These are phyloP conservation scores for Dicycla oo DNA, from an alignment of 2,888 invertebrate species.

Conservation along the genomic window DNA sequence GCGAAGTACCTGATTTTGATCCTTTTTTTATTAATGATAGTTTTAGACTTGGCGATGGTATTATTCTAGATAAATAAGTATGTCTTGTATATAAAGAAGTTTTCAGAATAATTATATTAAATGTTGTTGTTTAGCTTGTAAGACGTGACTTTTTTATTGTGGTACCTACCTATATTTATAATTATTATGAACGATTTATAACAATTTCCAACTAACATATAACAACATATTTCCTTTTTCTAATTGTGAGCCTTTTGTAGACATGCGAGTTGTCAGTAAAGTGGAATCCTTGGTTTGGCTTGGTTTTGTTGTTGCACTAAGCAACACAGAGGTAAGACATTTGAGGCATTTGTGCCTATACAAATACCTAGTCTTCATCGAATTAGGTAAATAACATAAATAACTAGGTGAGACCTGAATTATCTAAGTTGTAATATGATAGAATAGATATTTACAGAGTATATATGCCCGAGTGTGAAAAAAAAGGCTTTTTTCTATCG, in stretches of 20 bases:
- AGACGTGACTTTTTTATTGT: slow-evolving; percentile 19
- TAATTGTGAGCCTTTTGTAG: not conserved
- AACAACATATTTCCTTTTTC: too few species aligned
- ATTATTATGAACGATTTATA: slow-evolving; percentile 14
- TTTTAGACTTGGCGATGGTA: not conserved
- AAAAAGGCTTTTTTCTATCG: too few species aligned
- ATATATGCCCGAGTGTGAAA: too few species aligned
- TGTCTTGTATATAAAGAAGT: slow-evolving; percentile 8
- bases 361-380: not conserved
- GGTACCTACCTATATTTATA: not conserved
- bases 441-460: not conserved
- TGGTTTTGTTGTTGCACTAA: not conserved
- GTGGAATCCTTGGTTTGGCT: not conserved
- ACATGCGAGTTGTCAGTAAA: not conserved
- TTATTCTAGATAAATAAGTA: slow-evolving; percentile 3
- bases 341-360: not conserved
- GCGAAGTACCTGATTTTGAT: not conserved
- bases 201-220: slow-evolving; percentile 3
- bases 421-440: not conserved
- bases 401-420: not conserved
- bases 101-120: not conserved
- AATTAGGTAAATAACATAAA: not conserved
- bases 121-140: slow-evolving; percentile 24
- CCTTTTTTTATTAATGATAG: not conserved
- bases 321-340: not conserved